A percentile compares a stretch with the other conserved stretches of the same genome.
These are phyloP conservation scores for Sepioteuthis lessoniana DNA, from an alignment of 2,888 invertebrate genomes.

Conservation along the genomic window DNA sequence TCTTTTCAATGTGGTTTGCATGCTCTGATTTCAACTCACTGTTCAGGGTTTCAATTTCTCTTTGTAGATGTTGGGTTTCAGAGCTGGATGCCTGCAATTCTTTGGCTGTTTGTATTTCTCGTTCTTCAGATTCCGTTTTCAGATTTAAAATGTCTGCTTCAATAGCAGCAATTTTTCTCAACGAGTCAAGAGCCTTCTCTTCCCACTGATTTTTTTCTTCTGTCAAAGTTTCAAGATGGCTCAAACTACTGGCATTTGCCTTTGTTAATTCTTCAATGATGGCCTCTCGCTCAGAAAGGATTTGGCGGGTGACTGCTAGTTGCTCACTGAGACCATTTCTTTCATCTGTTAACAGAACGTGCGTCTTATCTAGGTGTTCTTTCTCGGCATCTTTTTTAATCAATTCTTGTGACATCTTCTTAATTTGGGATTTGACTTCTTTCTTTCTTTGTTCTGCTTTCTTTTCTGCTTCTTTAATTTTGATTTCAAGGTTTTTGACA, in stretches of 20 bases:
- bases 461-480: background rate
- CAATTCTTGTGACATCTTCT: background rate
- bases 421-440: background rate
- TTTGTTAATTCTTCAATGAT: slow-evolving; percentile 24
- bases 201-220: slow-evolving; percentile 24
- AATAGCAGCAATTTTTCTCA: slow-evolving; percentile 24
- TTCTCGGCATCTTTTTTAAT: background rate
- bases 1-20: too few species aligned
- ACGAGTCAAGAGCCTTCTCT: slow-evolving; percentile 34
- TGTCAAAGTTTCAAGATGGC: background rate
- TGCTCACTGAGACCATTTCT: background rate
- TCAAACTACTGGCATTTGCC: background rate
- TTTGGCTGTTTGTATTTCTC: background rate
- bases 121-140: background rate
- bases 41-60: background rate
- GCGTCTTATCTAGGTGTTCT: background rate
- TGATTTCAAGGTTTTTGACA: background rate
- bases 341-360: background rate
- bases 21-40: background rate
- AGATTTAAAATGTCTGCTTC: background rate
- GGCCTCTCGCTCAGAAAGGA: background rate
- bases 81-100: background rate
- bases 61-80: background rate
- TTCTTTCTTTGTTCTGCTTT: background rate
- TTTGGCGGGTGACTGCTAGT: background rate